phyloP scores from a whole-genome alignment of 2,797 vertebrate species.

The Percopsis omiscomaycus region DNA sequence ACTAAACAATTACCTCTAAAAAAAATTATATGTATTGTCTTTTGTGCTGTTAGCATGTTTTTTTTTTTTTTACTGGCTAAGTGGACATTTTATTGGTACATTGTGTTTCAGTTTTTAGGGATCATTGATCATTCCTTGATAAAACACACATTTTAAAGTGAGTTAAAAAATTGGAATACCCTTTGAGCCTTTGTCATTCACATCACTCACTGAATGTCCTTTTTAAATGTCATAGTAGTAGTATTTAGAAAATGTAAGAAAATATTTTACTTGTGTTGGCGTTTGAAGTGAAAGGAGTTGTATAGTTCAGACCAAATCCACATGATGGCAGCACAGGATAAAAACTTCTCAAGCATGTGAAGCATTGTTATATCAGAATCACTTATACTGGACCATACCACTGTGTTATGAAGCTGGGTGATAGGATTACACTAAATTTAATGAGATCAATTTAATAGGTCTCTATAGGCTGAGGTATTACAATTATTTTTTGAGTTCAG shows the following conservation, averaged over 20 bases:
- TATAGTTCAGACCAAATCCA: no score
- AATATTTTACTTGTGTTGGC: no score
- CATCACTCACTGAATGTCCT: no score
- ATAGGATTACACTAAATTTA: slow-evolving; percentile 3
- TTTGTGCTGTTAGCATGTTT: slow-evolving; percentile 11
- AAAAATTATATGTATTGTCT: background rate
- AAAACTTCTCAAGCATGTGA: background rate
- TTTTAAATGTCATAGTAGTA: no score
- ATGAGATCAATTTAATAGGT: background rate
- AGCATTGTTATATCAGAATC: background rate
- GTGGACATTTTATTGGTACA: background rate
- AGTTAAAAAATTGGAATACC: no score
- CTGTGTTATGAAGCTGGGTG: slow-evolving; percentile 7
- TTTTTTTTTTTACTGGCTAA: slow-evolving; percentile 1
- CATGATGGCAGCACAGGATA: background rate
- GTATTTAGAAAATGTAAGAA: no score
- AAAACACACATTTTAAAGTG: no score
- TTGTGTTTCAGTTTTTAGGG: slow-evolving; percentile 2
- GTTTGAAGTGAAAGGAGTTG: no score
- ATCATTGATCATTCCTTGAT: no score
- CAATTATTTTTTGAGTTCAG: background rate
- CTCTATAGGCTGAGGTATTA: slow-evolving; percentile 1
- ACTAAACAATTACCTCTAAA: slow-evolving; percentile 58
- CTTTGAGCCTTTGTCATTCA: no score
- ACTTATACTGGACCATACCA: slow-evolving; percentile 1